Percentiles rank a stretch among this genome's conserved stretches.
These are phyloP conservation scores for Venustaconcha ellipsiformis DNA, from an alignment of 1,140 invertebrate genomes.

Conservation along the genomic window DNA sequence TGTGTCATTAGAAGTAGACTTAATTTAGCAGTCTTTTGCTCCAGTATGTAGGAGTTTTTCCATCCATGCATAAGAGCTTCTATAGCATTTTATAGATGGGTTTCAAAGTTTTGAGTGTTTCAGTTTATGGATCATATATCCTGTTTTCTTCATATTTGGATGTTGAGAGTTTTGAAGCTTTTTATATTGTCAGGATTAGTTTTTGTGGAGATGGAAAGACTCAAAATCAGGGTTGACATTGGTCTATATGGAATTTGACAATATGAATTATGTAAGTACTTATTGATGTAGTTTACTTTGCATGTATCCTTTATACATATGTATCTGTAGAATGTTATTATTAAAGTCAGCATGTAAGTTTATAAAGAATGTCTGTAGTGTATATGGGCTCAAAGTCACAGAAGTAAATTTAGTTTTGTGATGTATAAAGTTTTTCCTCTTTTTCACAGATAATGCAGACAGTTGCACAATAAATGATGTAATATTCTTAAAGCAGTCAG, in stretches of 20 bases:
- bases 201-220: no score
- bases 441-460: constrained; percentile 78
- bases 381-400: not conserved
- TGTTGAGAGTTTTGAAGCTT: no score
- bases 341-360: not conserved
- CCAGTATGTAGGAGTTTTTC: no score
- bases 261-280: not conserved
- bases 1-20: not conserved
- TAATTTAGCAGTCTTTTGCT: no score
- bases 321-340: not conserved
- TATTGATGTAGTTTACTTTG: not conserved
- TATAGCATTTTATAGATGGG: no score
- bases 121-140: no score
- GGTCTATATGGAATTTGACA: no score
- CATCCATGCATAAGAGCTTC: no score
- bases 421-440: constrained; percentile 26
- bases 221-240: no score
- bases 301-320: not conserved
- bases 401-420: not conserved
- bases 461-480: constrained; percentile 83
- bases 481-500: constrained; percentile 82
- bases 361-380: not conserved
- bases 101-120: no score
- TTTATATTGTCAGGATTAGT: no score
- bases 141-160: no score